Conservation (phyloP, 2,797 vertebrate species). For the Anniella stebbinsi region DNA sequence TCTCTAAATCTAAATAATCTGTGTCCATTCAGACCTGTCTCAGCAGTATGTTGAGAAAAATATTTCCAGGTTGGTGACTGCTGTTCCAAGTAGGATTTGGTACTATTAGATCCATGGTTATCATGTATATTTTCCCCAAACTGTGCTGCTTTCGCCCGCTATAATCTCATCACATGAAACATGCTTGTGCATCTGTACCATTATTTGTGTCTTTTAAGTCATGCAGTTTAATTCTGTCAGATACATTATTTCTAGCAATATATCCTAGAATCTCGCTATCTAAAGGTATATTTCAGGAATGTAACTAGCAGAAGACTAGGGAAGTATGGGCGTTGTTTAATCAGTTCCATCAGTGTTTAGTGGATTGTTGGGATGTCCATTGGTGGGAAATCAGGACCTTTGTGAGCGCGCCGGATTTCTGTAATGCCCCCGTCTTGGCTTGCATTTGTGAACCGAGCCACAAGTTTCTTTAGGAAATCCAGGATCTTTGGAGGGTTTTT, state of each 20-base stretch:
- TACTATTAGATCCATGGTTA: conserved; percentile 30
- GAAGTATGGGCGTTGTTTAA: too few relatives aligned
- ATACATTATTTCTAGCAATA: neutral
- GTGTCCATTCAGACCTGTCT: neutral
- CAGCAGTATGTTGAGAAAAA: neutral
- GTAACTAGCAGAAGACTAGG: neutral
- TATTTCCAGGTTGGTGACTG: conserved; percentile 12
- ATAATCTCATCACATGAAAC: accelerated
- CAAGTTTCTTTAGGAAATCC: too few relatives aligned
- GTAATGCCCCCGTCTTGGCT: too few relatives aligned
- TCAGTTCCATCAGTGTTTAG: too few relatives aligned
- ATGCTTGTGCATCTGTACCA: neutral
- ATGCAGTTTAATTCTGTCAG: neutral
- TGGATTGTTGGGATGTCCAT: too few relatives aligned
- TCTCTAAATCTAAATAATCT: neutral
- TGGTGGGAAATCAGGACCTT: too few relatives aligned
- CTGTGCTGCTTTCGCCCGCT: conserved; percentile 18
- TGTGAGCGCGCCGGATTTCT: too few relatives aligned
- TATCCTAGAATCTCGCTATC: neutral
- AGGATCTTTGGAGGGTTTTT: too few relatives aligned
- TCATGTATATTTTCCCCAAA: neutral
- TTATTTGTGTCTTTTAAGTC: neutral
- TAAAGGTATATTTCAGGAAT: neutral
- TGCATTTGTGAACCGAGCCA: too few relatives aligned
- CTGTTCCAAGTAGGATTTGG: conserved; percentile 39